A percentile compares a stretch with the other conserved stretches of the same genome.
phyloP scores from a whole-genome alignment of 2,113 vertebrate species.

The Phycodurus eques region DNA sequence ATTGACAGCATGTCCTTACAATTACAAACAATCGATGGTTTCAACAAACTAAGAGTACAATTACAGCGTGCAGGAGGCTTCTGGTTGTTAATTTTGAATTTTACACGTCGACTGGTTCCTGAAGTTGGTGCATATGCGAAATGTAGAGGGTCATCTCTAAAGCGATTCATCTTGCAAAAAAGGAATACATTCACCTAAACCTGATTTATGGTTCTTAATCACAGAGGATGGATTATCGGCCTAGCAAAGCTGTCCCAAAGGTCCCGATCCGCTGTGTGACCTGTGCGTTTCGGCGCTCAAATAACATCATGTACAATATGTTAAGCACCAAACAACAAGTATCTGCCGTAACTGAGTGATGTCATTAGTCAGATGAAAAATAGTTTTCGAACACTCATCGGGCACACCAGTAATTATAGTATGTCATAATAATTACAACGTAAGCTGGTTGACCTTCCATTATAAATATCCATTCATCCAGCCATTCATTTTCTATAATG shows the following conservation, averaged over 20 bases:
- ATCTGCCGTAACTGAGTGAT: neutral
- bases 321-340: neutral
- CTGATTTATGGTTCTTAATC: neutral
- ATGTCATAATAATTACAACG: no score
- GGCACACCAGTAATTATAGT: no score
- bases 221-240: neutral
- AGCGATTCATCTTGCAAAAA: neutral
- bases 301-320: neutral
- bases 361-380: neutral
- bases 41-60: conserved; percentile 45
- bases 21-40: conserved; percentile 57
- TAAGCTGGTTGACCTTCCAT: no score
- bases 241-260: neutral
- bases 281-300: neutral
- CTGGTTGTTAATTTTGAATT: neutral
- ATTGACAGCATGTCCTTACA: conserved; percentile 64
- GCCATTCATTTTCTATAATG: no score
- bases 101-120: neutral
- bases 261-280: neutral
- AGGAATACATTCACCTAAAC: neutral
- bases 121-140: neutral
- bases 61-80: conserved; percentile 12
- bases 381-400: neutral
- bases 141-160: neutral
- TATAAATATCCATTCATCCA: no score